Base-by-base conservation (phyloP, 2,113 vertebrate genomes). In the Malurus elegans region DNA sequence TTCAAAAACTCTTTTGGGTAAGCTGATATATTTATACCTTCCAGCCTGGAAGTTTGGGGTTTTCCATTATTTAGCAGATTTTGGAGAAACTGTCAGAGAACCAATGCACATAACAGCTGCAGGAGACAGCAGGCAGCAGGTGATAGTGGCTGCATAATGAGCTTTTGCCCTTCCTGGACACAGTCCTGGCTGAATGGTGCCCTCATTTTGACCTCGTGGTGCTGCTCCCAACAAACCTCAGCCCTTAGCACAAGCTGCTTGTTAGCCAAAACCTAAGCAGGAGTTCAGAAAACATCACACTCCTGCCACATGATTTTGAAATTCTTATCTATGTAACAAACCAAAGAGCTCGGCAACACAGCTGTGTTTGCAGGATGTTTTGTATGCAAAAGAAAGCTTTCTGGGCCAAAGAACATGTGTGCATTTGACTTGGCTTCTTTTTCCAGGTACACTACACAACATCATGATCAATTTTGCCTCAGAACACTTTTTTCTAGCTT, bases 181-280 rank as follows among this genome's bases (percentile, higher is more conserved):
- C 1, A 0, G 1, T 25, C 17, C 65, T 65, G 57, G 5, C 36
- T 44, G 3, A 0, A 0, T 10, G 14, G 23, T 70, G 32, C 24
- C 14, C 47, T 60, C 0, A 4, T 12, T 50, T 44, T 62, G 36
- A 58, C 25, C 8, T 13, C 4, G 4, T 13, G 10, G 7, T 21
- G 17, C 16, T 62, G 18, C 21, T 71, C 42, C 38, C 21, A 71
- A 0, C 3, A 26, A 5, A 18, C 4, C 25, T 74, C 42, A 70
- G 14, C 42, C 29, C 24, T 32, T 23, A 34, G 31, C 24, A 31
- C 5, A 17, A n/a, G 16, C 50, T 65, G 3, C 14, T 23, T 8
- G 1, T 40, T 50, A 53, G 25, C 11, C 7, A 60, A 69, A 80
- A 56, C 25, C 20, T 47, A 10, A 61, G 26, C 36, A 74, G 51